Evolutionary conservation across 2,113 vertebrate genomes (phyloP).

Genomic region (Dicrurus megarhynchus): DNA sequence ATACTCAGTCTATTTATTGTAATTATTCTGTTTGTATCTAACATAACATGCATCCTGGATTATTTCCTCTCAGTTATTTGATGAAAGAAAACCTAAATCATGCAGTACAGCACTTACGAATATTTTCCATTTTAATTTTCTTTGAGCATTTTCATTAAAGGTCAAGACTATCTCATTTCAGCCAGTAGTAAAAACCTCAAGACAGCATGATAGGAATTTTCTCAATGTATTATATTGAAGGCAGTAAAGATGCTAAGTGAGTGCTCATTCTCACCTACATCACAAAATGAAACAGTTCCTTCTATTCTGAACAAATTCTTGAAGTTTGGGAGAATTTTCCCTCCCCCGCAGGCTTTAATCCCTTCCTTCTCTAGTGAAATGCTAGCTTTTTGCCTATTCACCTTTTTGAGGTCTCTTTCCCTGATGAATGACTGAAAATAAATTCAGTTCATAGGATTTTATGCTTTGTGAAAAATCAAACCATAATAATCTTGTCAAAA

Average conservation of each 20-base stretch:
- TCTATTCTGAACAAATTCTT: neutral
- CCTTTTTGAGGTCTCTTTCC: neutral
- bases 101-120: neutral
- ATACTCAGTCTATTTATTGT: neutral
- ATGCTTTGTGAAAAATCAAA: neutral
- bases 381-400: neutral
- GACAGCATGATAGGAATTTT: neutral
- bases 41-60: neutral
- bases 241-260: neutral
- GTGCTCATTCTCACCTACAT: neutral
- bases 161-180: neutral
- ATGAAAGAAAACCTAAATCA: conserved; percentile 12
- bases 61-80: conserved; percentile 7
- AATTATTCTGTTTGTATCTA: neutral
- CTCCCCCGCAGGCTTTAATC: neutral
- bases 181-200: neutral
- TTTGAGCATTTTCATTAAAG: conserved; percentile 9
- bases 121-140: conserved; percentile 33
- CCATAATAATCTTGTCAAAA: neutral
- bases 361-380: neutral
- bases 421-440: neutral
- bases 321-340: neutral
- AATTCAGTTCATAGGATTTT: neutral
- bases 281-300: neutral
- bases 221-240: neutral